Conservation (phyloP, 37 sponge, comb jelly and placozoan genomes). For the Aphrocallistes beatrix region DNA sequence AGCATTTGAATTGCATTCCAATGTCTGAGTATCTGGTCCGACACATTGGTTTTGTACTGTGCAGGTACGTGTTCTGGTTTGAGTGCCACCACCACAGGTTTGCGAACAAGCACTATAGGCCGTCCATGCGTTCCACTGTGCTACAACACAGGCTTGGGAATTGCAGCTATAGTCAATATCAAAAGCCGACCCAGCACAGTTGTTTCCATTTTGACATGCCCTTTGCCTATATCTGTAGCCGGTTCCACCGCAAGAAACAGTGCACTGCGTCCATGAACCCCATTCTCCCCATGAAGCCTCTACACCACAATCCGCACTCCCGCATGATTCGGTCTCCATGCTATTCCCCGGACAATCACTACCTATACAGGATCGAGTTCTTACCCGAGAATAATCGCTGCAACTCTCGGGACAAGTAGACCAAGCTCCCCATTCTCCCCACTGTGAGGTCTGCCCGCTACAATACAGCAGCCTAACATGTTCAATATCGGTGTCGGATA, state of each 20-base stretch:
- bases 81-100: constrained; percentile 52
- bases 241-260: background rate
- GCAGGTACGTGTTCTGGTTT: constrained; percentile 31
- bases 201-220: background rate
- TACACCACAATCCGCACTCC: background rate
- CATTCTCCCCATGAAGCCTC: background rate
- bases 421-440: background rate
- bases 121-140: constrained; percentile 37
- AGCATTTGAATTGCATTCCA: background rate
- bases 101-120: constrained; percentile 44
- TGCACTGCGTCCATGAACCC: background rate
- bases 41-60: constrained; percentile 32
- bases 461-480: constrained; percentile 45
- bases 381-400: background rate
- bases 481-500: constrained; percentile 33
- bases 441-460: background rate
- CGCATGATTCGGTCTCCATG: background rate
- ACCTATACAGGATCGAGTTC: background rate
- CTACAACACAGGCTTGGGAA: background rate
- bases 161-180: background rate
- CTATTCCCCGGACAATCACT: background rate
- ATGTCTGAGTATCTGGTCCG: background rate
- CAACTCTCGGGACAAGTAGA: background rate
- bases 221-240: background rate
- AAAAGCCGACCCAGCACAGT: background rate